These are phyloP conservation scores for Aptenodytes patagonicus DNA, from an alignment of 2,113 vertebrate species.

Conservation along the genomic window DNA sequence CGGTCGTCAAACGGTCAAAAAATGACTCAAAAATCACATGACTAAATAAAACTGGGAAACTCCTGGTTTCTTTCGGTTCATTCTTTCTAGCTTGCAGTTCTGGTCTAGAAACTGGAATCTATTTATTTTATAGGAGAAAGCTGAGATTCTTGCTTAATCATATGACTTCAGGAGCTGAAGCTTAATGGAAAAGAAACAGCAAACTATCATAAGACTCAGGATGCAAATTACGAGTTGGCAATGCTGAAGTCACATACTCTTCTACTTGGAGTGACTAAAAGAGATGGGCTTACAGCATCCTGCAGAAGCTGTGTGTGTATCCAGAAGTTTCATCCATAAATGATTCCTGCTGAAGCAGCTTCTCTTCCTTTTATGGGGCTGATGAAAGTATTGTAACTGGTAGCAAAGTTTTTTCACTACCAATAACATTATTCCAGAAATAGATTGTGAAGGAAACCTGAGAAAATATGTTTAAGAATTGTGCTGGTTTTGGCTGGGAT, in stretches of 20 bases:
- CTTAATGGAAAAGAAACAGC: neutral
- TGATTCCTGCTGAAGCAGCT: slow-evolving; percentile 42
- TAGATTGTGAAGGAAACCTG: neutral
- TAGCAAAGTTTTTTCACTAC: slow-evolving; percentile 3
- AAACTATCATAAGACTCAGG: neutral
- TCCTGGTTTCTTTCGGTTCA: neutral
- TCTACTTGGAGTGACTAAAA: neutral
- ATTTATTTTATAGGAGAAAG: slow-evolving; percentile 34
- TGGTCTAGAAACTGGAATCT: slow-evolving; percentile 1
- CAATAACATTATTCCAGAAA: neutral
- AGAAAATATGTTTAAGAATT: neutral
- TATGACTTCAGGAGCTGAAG: neutral
- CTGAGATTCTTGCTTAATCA: neutral
- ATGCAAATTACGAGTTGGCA: neutral
- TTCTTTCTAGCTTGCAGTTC: neutral
- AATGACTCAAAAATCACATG: neutral
- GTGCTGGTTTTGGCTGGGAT: no score
- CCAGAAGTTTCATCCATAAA: slow-evolving; percentile 28
- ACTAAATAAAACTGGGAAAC: neutral
- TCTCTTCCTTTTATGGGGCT: slow-evolving; percentile 40
- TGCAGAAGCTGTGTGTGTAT: neutral
- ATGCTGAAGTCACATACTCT: neutral
- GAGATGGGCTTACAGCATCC: neutral
- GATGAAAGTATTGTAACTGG: slow-evolving; percentile 47
- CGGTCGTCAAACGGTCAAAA: neutral